phyloP scores from a whole-genome alignment of 2,797 vertebrate genomes.

The Orestias chungarensis region DNA sequence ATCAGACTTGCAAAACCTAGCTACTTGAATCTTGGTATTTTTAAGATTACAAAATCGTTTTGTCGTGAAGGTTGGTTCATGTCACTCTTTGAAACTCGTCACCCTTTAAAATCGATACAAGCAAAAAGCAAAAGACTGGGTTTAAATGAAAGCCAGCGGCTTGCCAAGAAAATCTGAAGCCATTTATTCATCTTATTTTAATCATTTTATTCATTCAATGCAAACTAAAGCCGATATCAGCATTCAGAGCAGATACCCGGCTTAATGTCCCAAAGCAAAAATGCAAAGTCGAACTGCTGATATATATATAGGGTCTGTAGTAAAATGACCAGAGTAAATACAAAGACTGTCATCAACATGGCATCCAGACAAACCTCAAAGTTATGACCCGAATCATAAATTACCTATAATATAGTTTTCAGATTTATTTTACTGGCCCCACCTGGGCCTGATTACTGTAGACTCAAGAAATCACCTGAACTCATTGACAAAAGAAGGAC shows the following conservation, averaged over 20 bases:
- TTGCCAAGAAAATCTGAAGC: neutral
- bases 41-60: neutral
- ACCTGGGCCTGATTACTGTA: too few species aligned
- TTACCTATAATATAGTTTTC: neutral
- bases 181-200: neutral
- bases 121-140: neutral
- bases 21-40: too few species aligned
- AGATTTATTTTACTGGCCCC: neutral
- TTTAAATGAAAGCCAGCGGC: neutral
- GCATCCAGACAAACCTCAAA: neutral
- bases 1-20: too few species aligned
- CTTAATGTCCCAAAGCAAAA: neutral
- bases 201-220: neutral
- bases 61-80: neutral
- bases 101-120: too few species aligned
- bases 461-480: too few species aligned
- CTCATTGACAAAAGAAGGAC: too few species aligned
- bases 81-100: too few species aligned
- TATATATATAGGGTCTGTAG: neutral
- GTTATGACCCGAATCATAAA: too few species aligned
- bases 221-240: neutral
- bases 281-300: neutral
- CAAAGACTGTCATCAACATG: neutral
- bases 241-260: neutral
- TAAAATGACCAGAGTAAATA: neutral